Base-by-base conservation (phyloP, 2,888 invertebrate species). In the Yponomeuta plumbellus region DNA sequence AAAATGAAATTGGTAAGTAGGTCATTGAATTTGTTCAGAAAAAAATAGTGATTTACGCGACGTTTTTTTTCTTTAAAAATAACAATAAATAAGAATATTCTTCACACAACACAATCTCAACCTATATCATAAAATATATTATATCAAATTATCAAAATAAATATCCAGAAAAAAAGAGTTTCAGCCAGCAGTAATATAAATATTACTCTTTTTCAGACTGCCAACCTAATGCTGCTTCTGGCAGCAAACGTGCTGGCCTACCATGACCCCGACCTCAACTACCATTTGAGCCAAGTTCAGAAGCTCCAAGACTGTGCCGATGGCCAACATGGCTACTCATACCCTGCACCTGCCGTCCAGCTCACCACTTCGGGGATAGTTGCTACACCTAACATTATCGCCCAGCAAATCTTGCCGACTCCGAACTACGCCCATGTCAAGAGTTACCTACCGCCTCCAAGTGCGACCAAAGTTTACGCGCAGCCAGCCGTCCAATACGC, bases 261-360 rank as follows among this genome's bases (percentile, higher is more conserved):
- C 73, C 91, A 91, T 69, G 90, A 90, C 77, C 90, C 90, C 61
- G 91, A 91, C 76, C 79, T 90, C 21, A 88, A 91, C 75, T 90
- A 90, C 72, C 90, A 91, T 71, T 71, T 91, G 65, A 85, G 78
- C 69, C 85, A 89, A 80, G 74, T 87, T 69, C 88, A 90, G 72
- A 83, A 80, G 69, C 72, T 76, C 21, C 77, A 83, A 69, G 78
- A 80, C 69, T 87, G 87, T 23, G 61, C 11, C 3, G 61, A 61
- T 0, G 61, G 17, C 2, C 77, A 84, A 66, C 80, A 83, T 23
- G 93, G 93, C 3, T 93, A 93, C 75, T 83, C 91, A 1, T 93
- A 93, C 77, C 83, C 92, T 56, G 84, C 88, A 4, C 93, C 94
- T 3, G 77, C 91, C 23, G 81, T 93, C 2, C 92, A 93, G 74